Percentiles rank a stretch among this genome's conserved stretches.
phyloP scores from a whole-genome alignment of 2,113 vertebrate genomes.

The Lamprologus lemairii region DNA sequence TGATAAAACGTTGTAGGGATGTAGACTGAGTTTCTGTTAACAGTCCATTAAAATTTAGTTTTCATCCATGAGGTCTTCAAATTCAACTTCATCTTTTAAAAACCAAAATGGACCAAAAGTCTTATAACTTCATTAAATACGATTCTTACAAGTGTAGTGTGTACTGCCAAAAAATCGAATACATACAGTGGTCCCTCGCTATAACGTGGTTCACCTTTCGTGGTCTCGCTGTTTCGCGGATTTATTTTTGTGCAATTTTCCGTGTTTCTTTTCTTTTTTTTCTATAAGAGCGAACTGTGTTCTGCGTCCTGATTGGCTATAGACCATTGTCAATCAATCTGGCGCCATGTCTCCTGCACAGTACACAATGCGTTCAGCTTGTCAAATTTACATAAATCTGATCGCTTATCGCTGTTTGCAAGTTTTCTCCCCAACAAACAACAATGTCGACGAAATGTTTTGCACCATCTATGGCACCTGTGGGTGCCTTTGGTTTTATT shows the following conservation, averaged over 20 bases:
- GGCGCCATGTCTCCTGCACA: rapidly evolving
- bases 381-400: background rate
- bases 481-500: background rate
- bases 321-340: background rate
- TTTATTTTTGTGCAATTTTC: background rate
- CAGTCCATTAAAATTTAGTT: background rate
- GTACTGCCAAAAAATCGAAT: background rate
- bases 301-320: background rate
- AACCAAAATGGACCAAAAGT: background rate
- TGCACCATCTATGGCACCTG: background rate
- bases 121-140: background rate
- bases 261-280: background rate
- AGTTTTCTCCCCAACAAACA: background rate
- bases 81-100: background rate
- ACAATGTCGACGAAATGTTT: background rate
- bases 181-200: background rate
- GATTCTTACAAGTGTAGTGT: background rate
- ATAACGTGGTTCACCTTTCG: background rate
- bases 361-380: background rate
- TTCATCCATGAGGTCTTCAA: background rate
- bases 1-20: background rate
- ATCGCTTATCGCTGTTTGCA: background rate
- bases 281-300: rapidly evolving
- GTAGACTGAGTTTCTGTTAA: background rate
- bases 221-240: rapidly evolving